phyloP scores from a whole-genome alignment of 2,797 vertebrate genomes.

The Bradypodion ventrale region DNA sequence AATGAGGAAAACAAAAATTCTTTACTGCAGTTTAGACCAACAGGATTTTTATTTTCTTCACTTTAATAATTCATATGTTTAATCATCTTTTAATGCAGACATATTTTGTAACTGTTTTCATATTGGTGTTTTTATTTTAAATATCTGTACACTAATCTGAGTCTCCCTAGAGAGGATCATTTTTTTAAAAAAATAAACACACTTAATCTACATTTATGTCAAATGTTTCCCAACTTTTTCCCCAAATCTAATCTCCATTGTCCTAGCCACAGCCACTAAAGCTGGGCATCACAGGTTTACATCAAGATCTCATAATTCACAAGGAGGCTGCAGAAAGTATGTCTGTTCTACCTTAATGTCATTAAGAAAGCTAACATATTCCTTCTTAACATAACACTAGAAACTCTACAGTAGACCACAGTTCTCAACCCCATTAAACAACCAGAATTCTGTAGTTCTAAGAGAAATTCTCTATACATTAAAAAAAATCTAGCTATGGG shows the following conservation, averaged over 20 bases:
- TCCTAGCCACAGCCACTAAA: not conserved
- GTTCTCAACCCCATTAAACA: not conserved
- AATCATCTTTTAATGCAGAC: too few species aligned
- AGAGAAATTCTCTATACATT: not conserved
- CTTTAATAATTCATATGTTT: too few species aligned
- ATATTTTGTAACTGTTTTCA: too few species aligned
- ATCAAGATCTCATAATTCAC: not conserved
- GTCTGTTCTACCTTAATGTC: not conserved
- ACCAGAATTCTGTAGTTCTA: slow-evolving; percentile 1
- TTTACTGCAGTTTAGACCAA: too few species aligned
- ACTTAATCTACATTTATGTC: too few species aligned
- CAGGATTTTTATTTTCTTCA: too few species aligned
- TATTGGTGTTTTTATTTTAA: too few species aligned
- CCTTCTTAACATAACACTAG: not conserved
- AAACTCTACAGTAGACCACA: not conserved
- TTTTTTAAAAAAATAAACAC: too few species aligned
- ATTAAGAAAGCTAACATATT: not conserved
- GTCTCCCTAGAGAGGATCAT: too few species aligned
- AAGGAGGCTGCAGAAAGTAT: not conserved
- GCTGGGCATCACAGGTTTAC: not conserved
- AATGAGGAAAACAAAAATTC: too few species aligned
- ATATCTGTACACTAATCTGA: too few species aligned
- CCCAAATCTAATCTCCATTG: not conserved
- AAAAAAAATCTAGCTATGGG: not conserved
- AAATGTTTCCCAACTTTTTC: too few species aligned